Conservation (phyloP, 2,113 vertebrate species). For the Clarias macrocephalus region DNA sequence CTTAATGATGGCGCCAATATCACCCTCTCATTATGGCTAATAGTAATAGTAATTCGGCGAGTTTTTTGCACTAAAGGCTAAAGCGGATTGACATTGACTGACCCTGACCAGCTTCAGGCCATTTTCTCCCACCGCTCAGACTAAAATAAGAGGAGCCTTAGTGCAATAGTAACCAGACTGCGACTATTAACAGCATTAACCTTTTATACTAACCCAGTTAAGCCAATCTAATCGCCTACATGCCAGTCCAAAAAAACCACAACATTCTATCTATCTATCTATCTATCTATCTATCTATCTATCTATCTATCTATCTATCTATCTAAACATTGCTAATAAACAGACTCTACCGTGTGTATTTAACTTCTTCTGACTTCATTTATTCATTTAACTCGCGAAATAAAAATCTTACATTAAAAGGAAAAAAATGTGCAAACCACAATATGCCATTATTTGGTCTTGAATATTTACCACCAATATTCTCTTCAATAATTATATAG, state of each 20-base stretch:
- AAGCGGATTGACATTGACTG: slow-evolving; percentile 68
- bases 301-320: not conserved
- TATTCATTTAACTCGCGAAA: not conserved
- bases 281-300: slow-evolving; percentile 3
- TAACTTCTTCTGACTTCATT: not conserved
- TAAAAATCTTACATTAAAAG: not conserved
- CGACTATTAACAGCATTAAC: slow-evolving; percentile 39
- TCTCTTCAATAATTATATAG: not conserved
- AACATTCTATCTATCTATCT: not conserved
- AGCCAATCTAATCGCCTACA: not conserved
- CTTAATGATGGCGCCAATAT: slow-evolving; percentile 42
- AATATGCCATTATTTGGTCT: not conserved
- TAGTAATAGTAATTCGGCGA: slow-evolving; percentile 48
- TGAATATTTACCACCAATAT: not conserved
- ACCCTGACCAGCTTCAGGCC: slow-evolving; percentile 66
- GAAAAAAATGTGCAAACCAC: no score
- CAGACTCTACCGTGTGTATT: not conserved
- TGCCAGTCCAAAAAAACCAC: not conserved
- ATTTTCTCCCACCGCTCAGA: slow-evolving; percentile 65
- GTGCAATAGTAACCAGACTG: slow-evolving; percentile 48
- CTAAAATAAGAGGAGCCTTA: slow-evolving; percentile 22
- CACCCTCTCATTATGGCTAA: slow-evolving; percentile 63
- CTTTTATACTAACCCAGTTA: slow-evolving; percentile 43
- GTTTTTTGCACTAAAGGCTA: slow-evolving; percentile 71
- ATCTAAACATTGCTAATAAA: not conserved